These are phyloP conservation scores for Corythornis leucogaster DNA, from an alignment of 2,797 vertebrate species.

Conservation along the genomic window DNA sequence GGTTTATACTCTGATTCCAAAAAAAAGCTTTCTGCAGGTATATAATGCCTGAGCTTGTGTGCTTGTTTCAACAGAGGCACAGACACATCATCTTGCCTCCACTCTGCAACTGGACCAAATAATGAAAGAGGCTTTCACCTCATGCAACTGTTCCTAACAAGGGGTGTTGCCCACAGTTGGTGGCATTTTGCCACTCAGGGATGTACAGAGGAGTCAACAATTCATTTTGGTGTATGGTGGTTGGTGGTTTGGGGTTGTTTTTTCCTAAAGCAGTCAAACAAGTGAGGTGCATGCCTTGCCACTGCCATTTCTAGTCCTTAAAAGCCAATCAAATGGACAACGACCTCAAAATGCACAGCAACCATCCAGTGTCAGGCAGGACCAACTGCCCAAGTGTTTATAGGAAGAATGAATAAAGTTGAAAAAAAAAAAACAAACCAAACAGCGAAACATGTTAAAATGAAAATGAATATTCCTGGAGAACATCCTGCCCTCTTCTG, in stretches of 20 bases:
- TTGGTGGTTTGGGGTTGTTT: not conserved
- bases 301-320: not conserved
- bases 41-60: not conserved
- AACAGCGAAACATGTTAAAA: not conserved
- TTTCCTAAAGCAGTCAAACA: not conserved
- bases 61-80: not conserved
- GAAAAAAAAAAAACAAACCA: not conserved
- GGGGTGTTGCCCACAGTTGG: not conserved
- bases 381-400: not conserved
- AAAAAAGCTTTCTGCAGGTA: not conserved
- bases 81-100: not conserved
- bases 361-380: not conserved
- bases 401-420: not conserved
- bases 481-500: not conserved
- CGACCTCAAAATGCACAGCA: not conserved
- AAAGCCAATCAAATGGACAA: not conserved
- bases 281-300: not conserved
- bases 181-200: not conserved
- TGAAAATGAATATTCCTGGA: not conserved
- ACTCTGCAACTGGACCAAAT: not conserved
- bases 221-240: not conserved
- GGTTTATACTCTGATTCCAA: not conserved
- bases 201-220: not conserved
- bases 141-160: rapidly evolving
- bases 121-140: not conserved